A percentile compares a stretch with the other conserved stretches of the same genome.
Conservation (phyloP, 2,113 vertebrate genomes). For the Rhinichthys klamathensis region DNA sequence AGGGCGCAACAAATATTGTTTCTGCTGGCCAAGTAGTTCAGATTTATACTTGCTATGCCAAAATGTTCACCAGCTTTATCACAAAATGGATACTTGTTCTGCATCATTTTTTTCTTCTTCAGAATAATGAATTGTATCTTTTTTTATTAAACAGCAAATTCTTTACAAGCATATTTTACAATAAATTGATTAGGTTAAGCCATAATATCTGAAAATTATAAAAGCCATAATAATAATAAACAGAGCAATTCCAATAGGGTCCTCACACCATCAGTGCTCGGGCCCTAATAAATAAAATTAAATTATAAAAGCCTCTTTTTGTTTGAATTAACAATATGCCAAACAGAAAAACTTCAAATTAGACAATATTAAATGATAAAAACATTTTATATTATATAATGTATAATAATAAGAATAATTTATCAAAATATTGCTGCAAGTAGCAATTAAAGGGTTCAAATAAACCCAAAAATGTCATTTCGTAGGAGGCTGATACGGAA, state of each 20-base stretch:
- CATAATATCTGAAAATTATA: neutral
- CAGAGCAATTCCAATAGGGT: too few relatives aligned
- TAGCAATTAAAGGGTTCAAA: neutral
- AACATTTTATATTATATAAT: too few relatives aligned
- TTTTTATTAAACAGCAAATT: neutral
- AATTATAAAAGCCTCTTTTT: neutral
- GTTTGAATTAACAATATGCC: neutral
- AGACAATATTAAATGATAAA: too few relatives aligned
- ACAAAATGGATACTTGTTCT: neutral
- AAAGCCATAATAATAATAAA: too few relatives aligned
- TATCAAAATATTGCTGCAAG: too few relatives aligned
- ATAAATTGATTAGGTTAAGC: neutral
- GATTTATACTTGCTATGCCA: neutral
- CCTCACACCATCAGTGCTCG: too few relatives aligned
- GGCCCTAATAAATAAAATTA: neutral
- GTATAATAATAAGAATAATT: too few relatives aligned
- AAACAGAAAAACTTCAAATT: neutral
- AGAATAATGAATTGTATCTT: neutral
- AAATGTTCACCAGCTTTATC: neutral
- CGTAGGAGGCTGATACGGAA: too few relatives aligned
- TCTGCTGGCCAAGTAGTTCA: conserved; percentile 8
- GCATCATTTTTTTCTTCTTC: neutral
- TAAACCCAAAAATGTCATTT: neutral
- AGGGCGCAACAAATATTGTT: neutral
- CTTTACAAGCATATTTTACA: neutral